Percentiles rank a stretch among this genome's conserved stretches.
These are phyloP conservation scores for Disparrhopalites patrizii DNA, from an alignment of 2,888 invertebrate species.

Conservation along the genomic window DNA sequence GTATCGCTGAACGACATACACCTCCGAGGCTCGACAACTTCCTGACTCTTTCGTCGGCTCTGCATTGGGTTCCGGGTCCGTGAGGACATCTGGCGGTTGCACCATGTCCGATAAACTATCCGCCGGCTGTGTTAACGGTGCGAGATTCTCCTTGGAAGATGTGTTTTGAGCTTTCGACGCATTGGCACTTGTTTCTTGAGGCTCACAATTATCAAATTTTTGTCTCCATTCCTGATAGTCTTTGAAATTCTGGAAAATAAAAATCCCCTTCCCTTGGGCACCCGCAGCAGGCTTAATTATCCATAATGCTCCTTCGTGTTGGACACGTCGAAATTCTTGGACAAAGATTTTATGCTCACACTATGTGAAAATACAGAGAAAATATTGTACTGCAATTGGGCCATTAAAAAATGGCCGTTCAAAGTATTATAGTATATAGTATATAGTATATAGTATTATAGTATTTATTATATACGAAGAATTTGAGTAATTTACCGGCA, in stretches of 20 bases:
- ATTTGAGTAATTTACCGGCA: no score
- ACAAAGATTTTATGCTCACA: constrained; percentile 61
- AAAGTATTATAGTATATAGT: no score
- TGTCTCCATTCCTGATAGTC: constrained; percentile 40
- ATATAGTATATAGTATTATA: no score
- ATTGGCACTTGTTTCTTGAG: background rate
- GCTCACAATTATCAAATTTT: constrained; percentile 28
- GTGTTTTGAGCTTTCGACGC: constrained; percentile 14
- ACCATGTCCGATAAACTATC: background rate
- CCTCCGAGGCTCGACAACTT: constrained; percentile 27
- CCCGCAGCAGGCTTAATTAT: constrained; percentile 63
- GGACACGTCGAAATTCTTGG: constrained; percentile 59
- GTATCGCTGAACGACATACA: constrained; percentile 75
- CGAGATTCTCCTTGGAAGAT: constrained; percentile 20
- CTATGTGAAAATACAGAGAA: no score
- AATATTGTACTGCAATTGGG: no score
- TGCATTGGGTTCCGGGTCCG: constrained; percentile 13
- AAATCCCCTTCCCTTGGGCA: constrained; percentile 62
- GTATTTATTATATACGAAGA: no score
- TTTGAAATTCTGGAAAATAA: constrained; percentile 57
- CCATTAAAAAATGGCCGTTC: no score
- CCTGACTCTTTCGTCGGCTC: constrained; percentile 7
- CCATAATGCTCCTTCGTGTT: constrained; percentile 57
- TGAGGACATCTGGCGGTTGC: background rate
- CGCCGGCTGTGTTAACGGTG: background rate